Evolutionary conservation across 2,113 vertebrate genomes (phyloP), one percentile per base, ranked within the genome.

Genomic region (Sisor rabdophorus): DNA sequence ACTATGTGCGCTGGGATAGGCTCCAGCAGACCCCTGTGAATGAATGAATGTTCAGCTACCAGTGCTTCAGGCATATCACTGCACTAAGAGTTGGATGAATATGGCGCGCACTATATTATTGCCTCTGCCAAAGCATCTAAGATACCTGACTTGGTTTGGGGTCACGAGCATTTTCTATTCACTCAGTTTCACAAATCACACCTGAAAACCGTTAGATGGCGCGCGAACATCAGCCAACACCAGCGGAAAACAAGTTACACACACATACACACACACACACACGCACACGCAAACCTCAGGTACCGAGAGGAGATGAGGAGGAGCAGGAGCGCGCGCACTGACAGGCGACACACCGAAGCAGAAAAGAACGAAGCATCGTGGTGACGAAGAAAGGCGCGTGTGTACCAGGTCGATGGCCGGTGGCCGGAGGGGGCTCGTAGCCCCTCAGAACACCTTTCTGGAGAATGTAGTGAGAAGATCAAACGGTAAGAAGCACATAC

Each of bases 381-480:
- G 50, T 20, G 52, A 36, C 6, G 2, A 11, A 22, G 12, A 54
- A 32, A 71, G 58, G 44, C 8, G 6, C 59, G 67, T 55, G 79
- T 76, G 81, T 76, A 36, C 55, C 61, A 80, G 73, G 82, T 89
- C 86, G 47, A 96, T 98, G 96, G 94, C 96, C 73, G 96, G 95
- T 86, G 95, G 94, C 84, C 90, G 95, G 84, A 91, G 95, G 87
- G 95, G 96, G 91, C 94, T 98, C 86, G 95, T 97, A 90, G 96
- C 96, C 85, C 95, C 96, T 55, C 95, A 97, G 79, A 97, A 98
- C 89, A 98, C 95, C 86, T 97, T 98, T 85, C 88, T 98, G 91
- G 96, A 98, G 89, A 97, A 97, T 80, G 97, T 98, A 80, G 96
- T 98, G 84, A 91, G 96, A 81, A 92, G 95, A 77, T 98, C 95